phyloP scores from a whole-genome alignment of 2,888 invertebrate genomes.

The Heteromurus nitidus region DNA sequence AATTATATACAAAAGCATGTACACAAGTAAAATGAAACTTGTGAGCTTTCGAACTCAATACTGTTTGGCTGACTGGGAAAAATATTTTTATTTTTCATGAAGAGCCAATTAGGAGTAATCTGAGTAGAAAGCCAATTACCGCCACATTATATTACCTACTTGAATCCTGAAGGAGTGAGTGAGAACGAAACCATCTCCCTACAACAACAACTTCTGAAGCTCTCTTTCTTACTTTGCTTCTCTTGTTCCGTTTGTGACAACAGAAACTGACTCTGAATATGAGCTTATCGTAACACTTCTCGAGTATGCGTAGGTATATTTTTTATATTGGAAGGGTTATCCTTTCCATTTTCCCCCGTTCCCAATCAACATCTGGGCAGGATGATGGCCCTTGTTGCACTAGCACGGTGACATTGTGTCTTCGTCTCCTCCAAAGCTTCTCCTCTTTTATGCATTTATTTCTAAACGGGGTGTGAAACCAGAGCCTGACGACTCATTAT shows the following conservation, averaged over 20 bases:
- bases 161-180: not conserved
- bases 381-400: no score
- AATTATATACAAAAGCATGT: not conserved
- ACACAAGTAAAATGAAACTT: not conserved
- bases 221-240: no score
- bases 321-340: no score
- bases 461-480: slow-evolving; percentile 72
- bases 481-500: slow-evolving; percentile 74
- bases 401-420: slow-evolving; percentile 9
- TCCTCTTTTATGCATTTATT: slow-evolving; percentile 44
- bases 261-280: no score
- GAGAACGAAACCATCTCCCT: no score
- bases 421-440: slow-evolving; percentile 18
- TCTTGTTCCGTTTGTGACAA: no score
- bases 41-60: no score
- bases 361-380: not conserved
- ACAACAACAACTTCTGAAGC: not conserved
- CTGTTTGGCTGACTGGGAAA: slow-evolving; percentile 47
- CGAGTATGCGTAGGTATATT: no score
- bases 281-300: no score
- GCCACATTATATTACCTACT: slow-evolving; percentile 54
- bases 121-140: slow-evolving; percentile 74
- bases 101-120: slow-evolving; percentile 74
- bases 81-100: slow-evolving; percentile 73
- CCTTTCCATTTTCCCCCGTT: not conserved